These are phyloP conservation scores for Ctenicera cuprea DNA, from an alignment of 2,888 invertebrate genomes.

Conservation along the genomic window DNA sequence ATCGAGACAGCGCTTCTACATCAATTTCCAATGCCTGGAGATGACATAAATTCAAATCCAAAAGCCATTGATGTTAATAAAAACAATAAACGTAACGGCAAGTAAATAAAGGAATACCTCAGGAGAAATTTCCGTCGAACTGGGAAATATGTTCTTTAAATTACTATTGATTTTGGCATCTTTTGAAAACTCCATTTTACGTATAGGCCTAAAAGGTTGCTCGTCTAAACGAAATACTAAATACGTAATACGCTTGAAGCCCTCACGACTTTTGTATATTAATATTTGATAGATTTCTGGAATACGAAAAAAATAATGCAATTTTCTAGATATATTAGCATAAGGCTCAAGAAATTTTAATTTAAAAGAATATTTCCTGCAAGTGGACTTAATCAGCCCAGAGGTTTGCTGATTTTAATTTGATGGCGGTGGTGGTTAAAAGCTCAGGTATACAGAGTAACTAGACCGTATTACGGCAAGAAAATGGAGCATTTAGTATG, in stretches of 20 bases:
- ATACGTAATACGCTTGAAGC: background rate
- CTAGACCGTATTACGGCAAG: constrained; percentile 11
- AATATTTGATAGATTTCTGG: background rate
- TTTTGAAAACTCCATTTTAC: background rate
- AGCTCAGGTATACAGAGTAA: background rate
- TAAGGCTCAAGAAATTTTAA: too few species aligned
- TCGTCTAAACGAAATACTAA: background rate
- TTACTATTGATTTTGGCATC: background rate
- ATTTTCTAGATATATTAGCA: background rate
- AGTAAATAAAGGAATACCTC: constrained; percentile 10
- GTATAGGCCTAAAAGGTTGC: too few species aligned
- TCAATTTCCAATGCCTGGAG: too few species aligned
- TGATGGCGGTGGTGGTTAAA: background rate
- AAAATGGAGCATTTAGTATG: constrained; percentile 28
- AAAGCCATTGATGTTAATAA: background rate
- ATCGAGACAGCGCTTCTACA: too few species aligned
- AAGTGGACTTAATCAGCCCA: background rate
- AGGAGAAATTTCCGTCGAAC: background rate
- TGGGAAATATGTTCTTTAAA: background rate
- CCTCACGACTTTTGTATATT: too few species aligned
- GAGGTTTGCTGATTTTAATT: background rate
- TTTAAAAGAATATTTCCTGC: background rate
- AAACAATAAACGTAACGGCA: too few species aligned
- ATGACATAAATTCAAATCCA: background rate
- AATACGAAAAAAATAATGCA: too few species aligned